Evolutionary conservation across 2,888 invertebrate species (phyloP), one percentile per base, ranked within the genome.

Genomic region (Mesoligia furuncula): DNA sequence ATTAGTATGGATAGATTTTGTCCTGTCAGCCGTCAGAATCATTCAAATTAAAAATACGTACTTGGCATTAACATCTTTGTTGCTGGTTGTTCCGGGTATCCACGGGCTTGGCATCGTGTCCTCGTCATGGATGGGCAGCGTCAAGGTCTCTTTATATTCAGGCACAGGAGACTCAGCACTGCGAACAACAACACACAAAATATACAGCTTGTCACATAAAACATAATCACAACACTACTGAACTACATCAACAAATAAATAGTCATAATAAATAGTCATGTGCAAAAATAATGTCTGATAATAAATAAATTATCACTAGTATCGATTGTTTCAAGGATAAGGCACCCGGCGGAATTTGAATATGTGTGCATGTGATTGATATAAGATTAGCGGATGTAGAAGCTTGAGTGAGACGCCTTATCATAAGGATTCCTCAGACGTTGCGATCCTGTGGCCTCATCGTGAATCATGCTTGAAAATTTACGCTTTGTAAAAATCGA

Each of bases 21-120:
- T 36, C 24, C 3, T 24, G 64, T 24, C 36, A 24, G 24, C 62
- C 1, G 7, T 13, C n/a, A 69, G 15, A 45, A 61, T 71, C 31
- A 24, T 62, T 45, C 62, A 42, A 9, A 39, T 73, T 20, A 39
- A 42, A 57, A 15, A 31, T 8, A 72, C 83, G 24, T 84, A 88
- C 88, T 85, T 88, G 61, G 74, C 73, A 74, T 90, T 90, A 57
- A 85, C 85, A 76, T 89, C 89, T 54, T 81, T 85, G 66, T 90
- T 88, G 77, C 84, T 87, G 20, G 92, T 92, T 27, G 91, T 79
- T 67, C 87, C 87, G 4, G 94, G 94, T 24, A 90, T 90, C 95
- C 95, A 95, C 36, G 74, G 73, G 86, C 95, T 94, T 73, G 92
- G 92, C 83, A 92, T 88, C 5, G 95, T 95, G 64, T 92, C 92